These are phyloP conservation scores for Atopsyche davidsoni DNA, from an alignment of 1,140 invertebrate genomes.

Conservation along the genomic window DNA sequence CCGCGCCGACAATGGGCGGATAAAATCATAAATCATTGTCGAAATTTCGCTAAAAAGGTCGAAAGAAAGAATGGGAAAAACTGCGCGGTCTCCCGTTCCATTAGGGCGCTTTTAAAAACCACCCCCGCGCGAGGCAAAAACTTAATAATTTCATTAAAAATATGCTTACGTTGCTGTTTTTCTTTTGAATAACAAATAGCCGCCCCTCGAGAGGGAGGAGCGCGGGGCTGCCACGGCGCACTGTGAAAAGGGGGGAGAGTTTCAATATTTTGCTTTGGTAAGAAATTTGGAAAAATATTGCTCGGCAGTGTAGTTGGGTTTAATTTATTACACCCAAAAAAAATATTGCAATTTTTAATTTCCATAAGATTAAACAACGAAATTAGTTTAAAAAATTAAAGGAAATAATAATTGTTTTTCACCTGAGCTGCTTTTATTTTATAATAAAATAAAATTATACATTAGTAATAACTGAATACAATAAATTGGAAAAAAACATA, in stretches of 20 bases:
- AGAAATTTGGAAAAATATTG: too few relatives aligned
- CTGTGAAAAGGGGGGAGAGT: background rate
- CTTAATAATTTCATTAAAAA: constrained; percentile 33
- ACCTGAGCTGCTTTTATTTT: too few relatives aligned
- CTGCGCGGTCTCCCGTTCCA: constrained; percentile 15
- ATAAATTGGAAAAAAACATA: too few relatives aligned
- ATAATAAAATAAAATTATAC: too few relatives aligned
- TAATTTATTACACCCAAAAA: too few relatives aligned
- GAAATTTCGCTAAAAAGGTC: constrained; percentile 28
- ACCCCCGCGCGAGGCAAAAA: constrained; percentile 27
- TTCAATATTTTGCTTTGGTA: too few relatives aligned
- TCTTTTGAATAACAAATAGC: constrained; percentile 32
- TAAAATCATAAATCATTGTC: constrained; percentile 27
- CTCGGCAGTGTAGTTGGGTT: too few relatives aligned
- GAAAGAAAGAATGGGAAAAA: constrained; percentile 10
- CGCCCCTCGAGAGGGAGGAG: constrained; percentile 4
- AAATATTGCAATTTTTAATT: too few relatives aligned
- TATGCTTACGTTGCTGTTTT: constrained; percentile 31
- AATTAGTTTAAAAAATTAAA: too few relatives aligned
- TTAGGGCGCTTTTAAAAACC: constrained; percentile 28
- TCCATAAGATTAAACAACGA: too few relatives aligned
- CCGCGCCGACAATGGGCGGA: background rate
- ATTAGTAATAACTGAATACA: too few relatives aligned
- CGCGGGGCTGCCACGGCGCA: background rate
- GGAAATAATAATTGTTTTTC: too few relatives aligned